Conservation (phyloP, 2,113 vertebrate species). For the Alosa alosa region DNA sequence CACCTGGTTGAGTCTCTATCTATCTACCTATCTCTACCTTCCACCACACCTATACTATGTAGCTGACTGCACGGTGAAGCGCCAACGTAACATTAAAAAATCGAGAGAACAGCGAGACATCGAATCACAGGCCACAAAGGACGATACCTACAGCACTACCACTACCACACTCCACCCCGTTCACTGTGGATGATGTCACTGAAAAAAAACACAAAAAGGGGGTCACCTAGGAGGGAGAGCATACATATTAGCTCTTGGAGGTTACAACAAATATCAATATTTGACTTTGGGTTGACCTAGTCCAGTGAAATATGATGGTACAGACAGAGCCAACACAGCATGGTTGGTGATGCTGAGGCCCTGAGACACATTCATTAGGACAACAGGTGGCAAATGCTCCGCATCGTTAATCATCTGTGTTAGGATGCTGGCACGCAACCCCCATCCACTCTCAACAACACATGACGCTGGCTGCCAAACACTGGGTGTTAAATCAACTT, state of each 20-base stretch:
- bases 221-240: not conserved
- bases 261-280: not conserved
- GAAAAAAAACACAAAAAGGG: slow-evolving; percentile 31
- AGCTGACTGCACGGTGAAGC: slow-evolving; percentile 44
- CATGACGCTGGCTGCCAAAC: not conserved
- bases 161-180: slow-evolving; percentile 28
- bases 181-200: slow-evolving; percentile 37
- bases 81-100: slow-evolving; percentile 44
- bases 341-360: not conserved
- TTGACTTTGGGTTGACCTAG: not conserved
- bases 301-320: not conserved
- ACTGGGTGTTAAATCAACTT: not conserved
- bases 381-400: not conserved
- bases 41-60: slow-evolving; percentile 46
- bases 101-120: slow-evolving; percentile 28
- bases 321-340: not conserved
- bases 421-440: not conserved
- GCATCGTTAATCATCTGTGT: not conserved
- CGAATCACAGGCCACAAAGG: slow-evolving; percentile 43
- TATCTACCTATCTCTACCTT: slow-evolving; percentile 22
- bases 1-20: slow-evolving; percentile 38
- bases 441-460: not conserved
- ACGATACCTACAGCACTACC: slow-evolving; percentile 45
- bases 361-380: not conserved
- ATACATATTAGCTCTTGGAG: not conserved